Conservation (phyloP, 2,888 invertebrate species). For the Heterodera filipjevi region DNA sequence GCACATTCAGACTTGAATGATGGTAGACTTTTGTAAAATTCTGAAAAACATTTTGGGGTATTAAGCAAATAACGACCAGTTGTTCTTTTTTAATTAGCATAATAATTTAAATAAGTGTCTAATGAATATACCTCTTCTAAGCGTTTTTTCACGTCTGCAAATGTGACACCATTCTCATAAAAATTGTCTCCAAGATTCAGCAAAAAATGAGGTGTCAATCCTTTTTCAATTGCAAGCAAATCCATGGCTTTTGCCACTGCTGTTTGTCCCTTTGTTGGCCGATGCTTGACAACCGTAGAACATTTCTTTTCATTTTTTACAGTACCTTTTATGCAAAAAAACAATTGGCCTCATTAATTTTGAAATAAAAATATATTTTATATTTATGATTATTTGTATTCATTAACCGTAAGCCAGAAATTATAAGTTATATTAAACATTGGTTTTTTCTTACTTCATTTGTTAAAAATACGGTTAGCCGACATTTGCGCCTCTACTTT, state of each 20-base stretch:
- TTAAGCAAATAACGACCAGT: too few species aligned
- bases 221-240: background rate
- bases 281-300: background rate
- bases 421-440: too few species aligned
- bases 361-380: too few species aligned
- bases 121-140: background rate
- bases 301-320: too few species aligned
- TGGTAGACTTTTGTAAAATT: background rate
- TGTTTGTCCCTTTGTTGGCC: background rate
- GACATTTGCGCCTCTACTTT: too few species aligned
- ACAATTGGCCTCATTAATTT: background rate
- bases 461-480: too few species aligned
- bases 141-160: background rate
- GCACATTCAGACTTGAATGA: background rate
- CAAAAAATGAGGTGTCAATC: background rate
- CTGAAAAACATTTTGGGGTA: background rate
- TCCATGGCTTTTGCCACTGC: constrained; percentile 6
- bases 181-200: background rate
- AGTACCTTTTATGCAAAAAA: too few species aligned
- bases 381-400: too few species aligned
- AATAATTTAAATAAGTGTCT: too few species aligned
- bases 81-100: too few species aligned
- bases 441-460: too few species aligned
- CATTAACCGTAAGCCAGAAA: too few species aligned
- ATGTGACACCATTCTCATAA: background rate